These are phyloP conservation scores for Homarus americanus DNA, from an alignment of 1,140 invertebrate species.

Conservation along the genomic window DNA sequence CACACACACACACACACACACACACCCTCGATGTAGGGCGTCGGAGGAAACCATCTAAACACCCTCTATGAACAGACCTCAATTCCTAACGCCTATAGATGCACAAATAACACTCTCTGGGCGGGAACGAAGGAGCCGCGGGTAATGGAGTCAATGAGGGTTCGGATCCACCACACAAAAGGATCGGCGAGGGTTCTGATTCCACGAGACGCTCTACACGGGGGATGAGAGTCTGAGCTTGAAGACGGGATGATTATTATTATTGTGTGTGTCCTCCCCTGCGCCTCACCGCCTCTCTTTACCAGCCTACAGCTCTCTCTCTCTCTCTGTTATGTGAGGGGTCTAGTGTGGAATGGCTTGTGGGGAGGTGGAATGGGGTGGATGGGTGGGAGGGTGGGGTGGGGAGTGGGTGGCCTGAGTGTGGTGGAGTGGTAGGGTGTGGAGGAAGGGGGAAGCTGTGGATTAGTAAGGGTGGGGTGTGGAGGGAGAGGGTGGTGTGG, in stretches of 20 bases:
- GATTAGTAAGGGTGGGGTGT: too few relatives aligned
- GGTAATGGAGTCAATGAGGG: conserved; percentile 10
- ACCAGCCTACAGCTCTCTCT: neutral
- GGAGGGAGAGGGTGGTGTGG: too few relatives aligned
- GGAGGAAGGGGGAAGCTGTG: too few relatives aligned
- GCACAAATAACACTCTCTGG: neutral
- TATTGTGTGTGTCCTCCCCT: neutral
- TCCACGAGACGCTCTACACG: neutral
- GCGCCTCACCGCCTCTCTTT: too few relatives aligned
- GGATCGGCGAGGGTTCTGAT: conserved; percentile 7
- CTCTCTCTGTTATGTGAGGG: too few relatives aligned
- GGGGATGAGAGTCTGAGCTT: conserved; percentile 8
- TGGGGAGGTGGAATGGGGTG: too few relatives aligned
- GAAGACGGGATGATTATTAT: neutral
- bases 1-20: conserved; percentile 10
- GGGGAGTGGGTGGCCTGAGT: too few relatives aligned
- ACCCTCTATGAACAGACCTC: neutral
- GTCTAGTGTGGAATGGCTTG: too few relatives aligned
- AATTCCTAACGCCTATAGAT: neutral
- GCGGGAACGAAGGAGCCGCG: neutral
- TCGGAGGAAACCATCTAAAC: too few relatives aligned
- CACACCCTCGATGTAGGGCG: neutral
- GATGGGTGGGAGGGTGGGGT: too few relatives aligned
- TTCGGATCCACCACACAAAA: neutral
- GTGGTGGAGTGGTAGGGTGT: too few relatives aligned